Conservation (phyloP, 2,113 vertebrate genomes). For the Callopanchax toddi region DNA sequence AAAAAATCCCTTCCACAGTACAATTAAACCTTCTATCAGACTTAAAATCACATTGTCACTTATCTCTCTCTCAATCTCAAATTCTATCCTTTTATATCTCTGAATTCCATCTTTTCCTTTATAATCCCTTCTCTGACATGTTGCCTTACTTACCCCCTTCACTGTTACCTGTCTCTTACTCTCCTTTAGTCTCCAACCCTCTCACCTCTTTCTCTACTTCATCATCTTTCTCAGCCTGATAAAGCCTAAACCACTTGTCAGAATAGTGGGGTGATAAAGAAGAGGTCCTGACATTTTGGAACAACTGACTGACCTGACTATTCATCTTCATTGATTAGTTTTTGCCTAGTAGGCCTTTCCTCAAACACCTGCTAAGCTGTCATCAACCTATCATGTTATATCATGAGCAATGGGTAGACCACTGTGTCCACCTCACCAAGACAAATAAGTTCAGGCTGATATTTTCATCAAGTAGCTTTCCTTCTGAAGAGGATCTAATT, state of each 20-base stretch:
- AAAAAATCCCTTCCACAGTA: constrained; percentile 38
- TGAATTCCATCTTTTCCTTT: constrained; percentile 46
- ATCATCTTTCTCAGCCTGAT: constrained; percentile 57
- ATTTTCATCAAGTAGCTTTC: no score
- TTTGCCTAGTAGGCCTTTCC: no score
- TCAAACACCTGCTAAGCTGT: no score
- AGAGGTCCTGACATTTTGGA: constrained; percentile 40
- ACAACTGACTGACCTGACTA: constrained; percentile 42
- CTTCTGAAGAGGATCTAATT: no score
- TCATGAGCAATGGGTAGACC: no score
- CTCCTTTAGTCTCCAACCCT: constrained; percentile 21
- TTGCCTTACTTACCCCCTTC: not conserved
- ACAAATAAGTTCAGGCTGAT: no score
- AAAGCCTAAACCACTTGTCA: constrained; percentile 56
- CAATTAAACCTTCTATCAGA: constrained; percentile 54
- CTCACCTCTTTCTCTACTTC: constrained; percentile 27
- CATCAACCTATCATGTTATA: no score
- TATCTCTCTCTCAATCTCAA: constrained; percentile 31
- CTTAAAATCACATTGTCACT: constrained; percentile 53
- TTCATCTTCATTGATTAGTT: no score
- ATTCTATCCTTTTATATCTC: constrained; percentile 35
- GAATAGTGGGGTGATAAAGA: constrained; percentile 60
- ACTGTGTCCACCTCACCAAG: no score
- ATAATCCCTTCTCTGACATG: constrained; percentile 46
- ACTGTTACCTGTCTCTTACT: not conserved